A percentile compares a stretch with the other conserved stretches of the same genome.
Conservation (phyloP, 2,797 vertebrate genomes). For the Hippocampus kuda region DNA sequence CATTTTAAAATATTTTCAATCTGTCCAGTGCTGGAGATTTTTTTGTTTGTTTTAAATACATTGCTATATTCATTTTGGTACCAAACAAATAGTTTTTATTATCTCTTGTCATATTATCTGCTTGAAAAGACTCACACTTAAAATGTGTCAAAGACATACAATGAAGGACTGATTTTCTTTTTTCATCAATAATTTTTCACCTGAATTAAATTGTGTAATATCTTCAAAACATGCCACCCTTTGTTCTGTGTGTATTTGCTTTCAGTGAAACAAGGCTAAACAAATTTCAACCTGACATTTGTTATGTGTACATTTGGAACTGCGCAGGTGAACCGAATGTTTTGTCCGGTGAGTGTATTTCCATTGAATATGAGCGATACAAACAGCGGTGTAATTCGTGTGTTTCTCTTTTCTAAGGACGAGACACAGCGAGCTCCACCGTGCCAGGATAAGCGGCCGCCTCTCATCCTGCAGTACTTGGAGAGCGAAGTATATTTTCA, state of each 20-base stretch:
- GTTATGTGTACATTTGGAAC: background rate
- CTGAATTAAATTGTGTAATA: slow-evolving; percentile 1
- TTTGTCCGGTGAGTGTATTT: background rate
- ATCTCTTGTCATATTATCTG: background rate
- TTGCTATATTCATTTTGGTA: background rate
- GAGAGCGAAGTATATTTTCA: too few relatives aligned
- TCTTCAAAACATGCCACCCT: background rate
- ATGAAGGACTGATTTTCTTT: background rate
- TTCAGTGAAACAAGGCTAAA: background rate
- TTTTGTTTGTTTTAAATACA: background rate
- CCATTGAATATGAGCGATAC: background rate
- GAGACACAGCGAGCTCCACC: background rate
- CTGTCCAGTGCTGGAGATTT: slow-evolving; percentile 2
- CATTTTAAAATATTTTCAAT: slow-evolving; percentile 12
- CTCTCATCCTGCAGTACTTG: background rate
- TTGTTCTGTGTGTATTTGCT: background rate
- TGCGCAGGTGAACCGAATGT: background rate
- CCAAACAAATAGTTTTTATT: background rate
- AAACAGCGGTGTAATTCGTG: background rate
- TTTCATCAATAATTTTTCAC: background rate
- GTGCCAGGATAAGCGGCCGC: background rate
- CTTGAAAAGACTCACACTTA: background rate
- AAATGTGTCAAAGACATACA: background rate
- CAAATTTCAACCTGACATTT: background rate
- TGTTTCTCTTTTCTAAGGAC: background rate